These are phyloP conservation scores for Telmatherina bonti DNA, from an alignment of 2,797 vertebrate species.

Conservation along the genomic window DNA sequence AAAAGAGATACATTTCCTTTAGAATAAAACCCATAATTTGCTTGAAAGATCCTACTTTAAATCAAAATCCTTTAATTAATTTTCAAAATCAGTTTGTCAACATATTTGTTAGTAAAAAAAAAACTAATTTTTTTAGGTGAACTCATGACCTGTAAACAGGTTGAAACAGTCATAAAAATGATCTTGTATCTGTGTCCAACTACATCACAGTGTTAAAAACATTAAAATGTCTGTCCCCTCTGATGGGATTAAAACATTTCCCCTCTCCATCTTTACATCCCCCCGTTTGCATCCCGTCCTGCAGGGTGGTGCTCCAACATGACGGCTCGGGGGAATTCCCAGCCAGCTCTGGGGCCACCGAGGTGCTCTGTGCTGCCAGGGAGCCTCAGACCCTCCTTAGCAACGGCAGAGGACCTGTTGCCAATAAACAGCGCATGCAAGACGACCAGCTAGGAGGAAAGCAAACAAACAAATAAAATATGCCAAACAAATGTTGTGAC, in stretches of 20 bases:
- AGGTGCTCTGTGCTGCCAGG: constrained; percentile 58
- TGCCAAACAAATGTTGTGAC: background rate
- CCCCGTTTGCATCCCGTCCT: constrained; percentile 46
- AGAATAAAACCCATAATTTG: background rate
- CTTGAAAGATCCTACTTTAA: background rate
- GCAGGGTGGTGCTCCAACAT: constrained; percentile 48
- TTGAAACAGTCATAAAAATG: background rate
- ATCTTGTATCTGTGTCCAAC: background rate
- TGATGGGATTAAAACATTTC: background rate
- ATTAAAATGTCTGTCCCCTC: background rate
- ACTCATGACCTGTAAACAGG: no score
- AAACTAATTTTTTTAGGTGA: no score
- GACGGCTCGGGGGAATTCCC: constrained; percentile 68
- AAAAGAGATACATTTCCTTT: background rate
- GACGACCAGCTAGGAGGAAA: constrained; percentile 21
- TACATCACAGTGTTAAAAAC: background rate
- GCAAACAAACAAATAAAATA: constrained; percentile 56
- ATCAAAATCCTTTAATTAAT: background rate
- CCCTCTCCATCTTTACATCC: constrained; percentile 38
- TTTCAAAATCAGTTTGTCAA: background rate
- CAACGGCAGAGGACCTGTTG: constrained; percentile 62
- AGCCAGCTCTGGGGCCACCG: constrained; percentile 55
- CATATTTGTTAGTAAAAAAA: background rate
- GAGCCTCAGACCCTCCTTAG: constrained; percentile 63
- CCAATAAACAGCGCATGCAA: constrained; percentile 57